These are phyloP conservation scores for Popillia japonica DNA, from an alignment of 1,140 invertebrate species.

Conservation along the genomic window DNA sequence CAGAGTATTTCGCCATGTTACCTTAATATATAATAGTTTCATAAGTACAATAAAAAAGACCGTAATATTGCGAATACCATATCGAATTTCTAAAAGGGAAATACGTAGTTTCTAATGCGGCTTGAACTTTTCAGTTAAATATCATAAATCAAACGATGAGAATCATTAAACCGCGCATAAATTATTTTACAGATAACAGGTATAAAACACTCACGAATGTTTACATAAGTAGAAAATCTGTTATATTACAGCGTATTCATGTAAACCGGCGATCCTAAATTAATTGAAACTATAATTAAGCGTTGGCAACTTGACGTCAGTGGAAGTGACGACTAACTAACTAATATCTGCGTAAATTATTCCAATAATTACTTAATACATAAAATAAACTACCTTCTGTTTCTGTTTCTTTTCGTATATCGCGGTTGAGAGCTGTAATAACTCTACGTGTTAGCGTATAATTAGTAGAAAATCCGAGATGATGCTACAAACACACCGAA, in stretches of 20 bases:
- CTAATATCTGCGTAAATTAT: constrained; percentile 22
- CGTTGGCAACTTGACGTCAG: constrained; percentile 3
- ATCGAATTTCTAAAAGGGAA: too few relatives aligned
- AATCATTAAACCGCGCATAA: too few relatives aligned
- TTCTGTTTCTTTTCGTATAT: constrained; percentile 2
- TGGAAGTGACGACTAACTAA: constrained; percentile 4
- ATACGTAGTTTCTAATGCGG: too few relatives aligned
- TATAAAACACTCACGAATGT: neutral
- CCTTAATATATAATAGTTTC: too few relatives aligned
- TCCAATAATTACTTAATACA: constrained; percentile 28
- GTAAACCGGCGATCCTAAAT: neutral
- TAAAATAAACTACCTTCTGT: constrained; percentile 4
- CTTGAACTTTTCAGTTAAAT: too few relatives aligned
- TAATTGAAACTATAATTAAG: constrained; percentile 14
- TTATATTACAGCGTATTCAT: neutral
- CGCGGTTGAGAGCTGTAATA: neutral
- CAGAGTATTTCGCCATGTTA: too few relatives aligned
- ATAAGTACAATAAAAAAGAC: too few relatives aligned
- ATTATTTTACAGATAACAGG: too few relatives aligned
- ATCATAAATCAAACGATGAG: too few relatives aligned
- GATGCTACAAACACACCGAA: neutral
- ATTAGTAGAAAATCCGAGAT: constrained; percentile 16
- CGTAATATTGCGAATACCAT: too few relatives aligned
- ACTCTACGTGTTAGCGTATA: neutral
- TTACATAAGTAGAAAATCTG: constrained; percentile 11